These are phyloP conservation scores for Andricus curvator DNA, from an alignment of 2,888 invertebrate species.

Conservation along the genomic window DNA sequence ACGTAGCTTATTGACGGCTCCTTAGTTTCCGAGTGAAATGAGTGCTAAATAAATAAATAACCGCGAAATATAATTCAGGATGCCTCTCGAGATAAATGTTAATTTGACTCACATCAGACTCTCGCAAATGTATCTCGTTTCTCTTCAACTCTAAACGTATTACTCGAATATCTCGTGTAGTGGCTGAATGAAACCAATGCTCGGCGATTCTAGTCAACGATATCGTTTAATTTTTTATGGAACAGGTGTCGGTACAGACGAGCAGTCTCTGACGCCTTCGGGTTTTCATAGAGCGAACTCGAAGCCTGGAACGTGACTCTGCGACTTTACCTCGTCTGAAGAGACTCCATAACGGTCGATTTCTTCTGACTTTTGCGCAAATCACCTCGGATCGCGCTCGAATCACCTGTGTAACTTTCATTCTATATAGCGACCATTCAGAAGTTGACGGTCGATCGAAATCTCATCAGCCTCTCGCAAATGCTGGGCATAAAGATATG, in stretches of 20 bases:
- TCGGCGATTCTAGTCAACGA: conserved; percentile 30
- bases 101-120: background rate
- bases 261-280: conserved; percentile 30
- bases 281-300: conserved; percentile 24
- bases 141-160: conserved; percentile 3
- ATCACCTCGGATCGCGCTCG: conserved; percentile 25
- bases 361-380: conserved; percentile 39
- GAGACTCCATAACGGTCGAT: conserved; percentile 38
- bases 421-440: conserved; percentile 22
- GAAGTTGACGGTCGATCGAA: conserved; percentile 35
- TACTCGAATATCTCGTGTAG: conserved; percentile 26
- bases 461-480: conserved; percentile 39
- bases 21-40: background rate
- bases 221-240: conserved; percentile 27
- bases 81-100: conserved; percentile 16
- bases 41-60: background rate
- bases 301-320: conserved; percentile 37
- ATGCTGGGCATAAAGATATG: conserved; percentile 37
- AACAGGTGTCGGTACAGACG: conserved; percentile 26
- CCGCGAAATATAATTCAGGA: background rate
- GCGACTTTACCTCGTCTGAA: conserved; percentile 28
- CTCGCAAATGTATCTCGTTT: conserved; percentile 17
- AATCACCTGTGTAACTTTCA: conserved; percentile 24
- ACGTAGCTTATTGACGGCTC: no score
- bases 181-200: conserved; percentile 16